Conservation (phyloP, 2,797 vertebrate genomes). For the Catamblyrhynchus diadema region DNA sequence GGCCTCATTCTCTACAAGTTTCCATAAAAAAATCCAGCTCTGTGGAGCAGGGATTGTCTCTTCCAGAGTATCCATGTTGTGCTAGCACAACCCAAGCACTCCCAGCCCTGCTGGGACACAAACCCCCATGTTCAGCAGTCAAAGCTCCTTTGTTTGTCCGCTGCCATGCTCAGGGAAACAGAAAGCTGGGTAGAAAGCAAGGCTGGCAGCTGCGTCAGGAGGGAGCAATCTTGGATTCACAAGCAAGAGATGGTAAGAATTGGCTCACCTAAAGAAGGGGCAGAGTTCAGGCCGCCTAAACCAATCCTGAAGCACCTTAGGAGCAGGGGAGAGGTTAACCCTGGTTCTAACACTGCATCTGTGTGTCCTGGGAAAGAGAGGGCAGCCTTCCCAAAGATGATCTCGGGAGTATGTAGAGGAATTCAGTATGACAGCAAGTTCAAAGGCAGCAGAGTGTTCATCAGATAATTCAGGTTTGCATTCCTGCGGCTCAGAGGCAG, state of each 20-base stretch:
- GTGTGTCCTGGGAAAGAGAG: not conserved
- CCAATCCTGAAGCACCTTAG: not conserved
- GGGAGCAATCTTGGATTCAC: not conserved
- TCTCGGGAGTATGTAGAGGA: not conserved
- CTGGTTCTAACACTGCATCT: not conserved
- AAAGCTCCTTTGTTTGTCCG: conserved; percentile 27
- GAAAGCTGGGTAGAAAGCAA: not conserved
- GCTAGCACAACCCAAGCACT: not conserved
- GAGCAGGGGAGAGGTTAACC: not conserved
- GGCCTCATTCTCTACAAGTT: not conserved
- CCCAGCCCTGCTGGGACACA: not conserved
- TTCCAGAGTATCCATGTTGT: not conserved
- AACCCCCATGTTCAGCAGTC: not conserved
- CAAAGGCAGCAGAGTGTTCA: not conserved
- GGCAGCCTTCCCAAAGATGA: not conserved
- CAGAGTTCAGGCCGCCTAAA: not conserved
- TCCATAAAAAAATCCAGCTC: not conserved
- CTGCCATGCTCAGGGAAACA: not conserved
- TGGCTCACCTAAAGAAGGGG: not conserved
- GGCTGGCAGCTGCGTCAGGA: not conserved
- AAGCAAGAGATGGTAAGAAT: not conserved
- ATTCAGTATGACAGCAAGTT: not conserved
- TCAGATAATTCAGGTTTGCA: not conserved
- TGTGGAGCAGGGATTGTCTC: not conserved
- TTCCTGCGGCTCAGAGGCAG: not conserved